phyloP scores from a whole-genome alignment of 2,888 invertebrate genomes.

The Drosophila paucipuncta region DNA sequence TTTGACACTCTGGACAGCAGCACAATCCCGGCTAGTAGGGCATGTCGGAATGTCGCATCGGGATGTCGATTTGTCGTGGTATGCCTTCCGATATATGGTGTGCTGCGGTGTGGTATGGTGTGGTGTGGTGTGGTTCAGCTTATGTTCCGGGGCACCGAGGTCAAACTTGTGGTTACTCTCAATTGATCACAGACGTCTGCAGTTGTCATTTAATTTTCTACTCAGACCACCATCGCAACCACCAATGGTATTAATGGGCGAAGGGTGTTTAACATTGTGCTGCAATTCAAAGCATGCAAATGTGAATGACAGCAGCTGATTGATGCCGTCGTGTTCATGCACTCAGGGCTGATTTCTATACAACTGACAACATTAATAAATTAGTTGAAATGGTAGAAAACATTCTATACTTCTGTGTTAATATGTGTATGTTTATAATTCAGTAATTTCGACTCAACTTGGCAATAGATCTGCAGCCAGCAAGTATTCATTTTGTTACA shows the following conservation, averaged over 20 bases:
- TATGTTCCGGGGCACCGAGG: slow-evolving; percentile 6
- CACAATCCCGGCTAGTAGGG: slow-evolving; percentile 21
- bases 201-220: slow-evolving; percentile 77
- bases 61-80: not conserved
- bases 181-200: slow-evolving; percentile 81
- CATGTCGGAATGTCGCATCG: slow-evolving; percentile 12
- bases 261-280: slow-evolving; percentile 26
- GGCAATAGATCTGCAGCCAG: not conserved
- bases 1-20: slow-evolving; percentile 74
- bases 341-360: slow-evolving; percentile 1
- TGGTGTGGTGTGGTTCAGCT: not conserved
- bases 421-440: not conserved
- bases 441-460: not conserved
- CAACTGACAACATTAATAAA: not conserved
- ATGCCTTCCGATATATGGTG: not conserved
- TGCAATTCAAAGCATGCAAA: slow-evolving; percentile 31
- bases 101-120: not conserved
- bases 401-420: not conserved
- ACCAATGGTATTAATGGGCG: slow-evolving; percentile 48
- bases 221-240: slow-evolving; percentile 20
- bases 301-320: slow-evolving; percentile 38
- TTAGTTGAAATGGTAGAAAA: not conserved
- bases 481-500: not conserved
- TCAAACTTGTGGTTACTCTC: slow-evolving; percentile 68
- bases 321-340: slow-evolving; percentile 4